Conservation (phyloP, 2,797 vertebrate species). For the Xerus rutilus region DNA sequence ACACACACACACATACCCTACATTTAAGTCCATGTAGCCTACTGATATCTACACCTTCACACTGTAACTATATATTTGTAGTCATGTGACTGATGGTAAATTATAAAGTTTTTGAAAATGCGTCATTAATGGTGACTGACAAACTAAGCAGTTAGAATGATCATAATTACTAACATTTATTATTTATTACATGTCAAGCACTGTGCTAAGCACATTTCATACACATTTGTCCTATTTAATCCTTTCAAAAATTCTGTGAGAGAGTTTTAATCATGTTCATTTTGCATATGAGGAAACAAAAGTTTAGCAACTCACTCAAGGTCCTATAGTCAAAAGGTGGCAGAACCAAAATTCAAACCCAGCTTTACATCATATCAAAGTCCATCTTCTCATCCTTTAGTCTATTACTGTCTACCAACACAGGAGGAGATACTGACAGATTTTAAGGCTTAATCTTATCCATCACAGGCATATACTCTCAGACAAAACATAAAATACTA, state of each 20-base stretch:
- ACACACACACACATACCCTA: not conserved
- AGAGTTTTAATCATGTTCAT: not conserved
- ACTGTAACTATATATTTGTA: not conserved
- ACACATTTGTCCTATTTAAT: conserved; percentile 31
- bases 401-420: not conserved
- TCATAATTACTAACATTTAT: conserved; percentile 12
- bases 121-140: not conserved
- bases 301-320: not conserved
- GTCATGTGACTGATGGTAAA: not conserved
- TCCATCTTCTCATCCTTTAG: not conserved
- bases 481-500: not conserved
- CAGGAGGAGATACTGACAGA: not conserved
- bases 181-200: conserved; percentile 16
- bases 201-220: not conserved
- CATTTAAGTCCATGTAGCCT: conserved; percentile 4
- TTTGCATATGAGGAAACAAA: conserved; percentile 10
- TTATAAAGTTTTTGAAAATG: conserved; percentile 14
- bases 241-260: not conserved
- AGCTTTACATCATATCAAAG: not conserved
- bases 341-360: conserved; percentile 44
- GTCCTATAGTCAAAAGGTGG: not conserved
- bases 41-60: not conserved
- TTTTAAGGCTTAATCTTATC: not conserved
- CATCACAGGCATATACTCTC: not conserved
- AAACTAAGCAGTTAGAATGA: conserved; percentile 7